Percentiles rank a stretch among this genome's conserved stretches.
Conservation (phyloP, 2,797 vertebrate species). For the Halcyon badia region DNA sequence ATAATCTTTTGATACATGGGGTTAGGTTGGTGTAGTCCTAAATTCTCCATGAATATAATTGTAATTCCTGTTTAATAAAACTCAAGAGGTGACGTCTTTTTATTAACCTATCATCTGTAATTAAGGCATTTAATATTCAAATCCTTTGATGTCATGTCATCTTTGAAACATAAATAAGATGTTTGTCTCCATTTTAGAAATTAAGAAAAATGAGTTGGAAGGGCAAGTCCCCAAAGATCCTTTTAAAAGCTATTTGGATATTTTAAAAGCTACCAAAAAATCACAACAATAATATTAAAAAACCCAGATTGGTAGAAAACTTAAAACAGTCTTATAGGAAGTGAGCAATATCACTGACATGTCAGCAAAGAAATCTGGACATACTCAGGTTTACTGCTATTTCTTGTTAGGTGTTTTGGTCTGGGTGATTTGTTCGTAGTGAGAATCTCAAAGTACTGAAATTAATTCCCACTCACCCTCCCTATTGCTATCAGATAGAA, state of each 20-base stretch:
- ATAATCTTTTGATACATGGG: constrained; percentile 44
- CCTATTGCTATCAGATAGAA: constrained; percentile 22
- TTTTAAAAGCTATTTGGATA: constrained; percentile 36
- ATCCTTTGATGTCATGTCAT: constrained; percentile 71
- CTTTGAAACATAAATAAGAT: constrained; percentile 73
- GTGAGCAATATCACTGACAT: not conserved
- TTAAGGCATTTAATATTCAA: constrained; percentile 76
- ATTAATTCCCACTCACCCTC: constrained; percentile 37
- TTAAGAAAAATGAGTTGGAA: constrained; percentile 70
- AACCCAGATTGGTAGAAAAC: not conserved
- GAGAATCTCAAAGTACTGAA: constrained; percentile 12
- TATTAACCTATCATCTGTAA: constrained; percentile 69
- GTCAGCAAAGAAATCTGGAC: constrained; percentile 15
- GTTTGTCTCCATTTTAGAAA: constrained; percentile 70
- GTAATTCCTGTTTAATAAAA: constrained; percentile 69
- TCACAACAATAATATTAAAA: not conserved
- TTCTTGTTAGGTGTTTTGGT: not conserved
- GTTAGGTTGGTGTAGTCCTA: constrained; percentile 14
- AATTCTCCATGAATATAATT: constrained; percentile 50
- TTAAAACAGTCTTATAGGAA: not conserved
- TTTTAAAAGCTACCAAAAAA: constrained; percentile 38
- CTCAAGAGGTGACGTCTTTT: constrained; percentile 60
- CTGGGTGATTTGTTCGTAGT: constrained; percentile 16
- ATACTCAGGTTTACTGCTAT: not conserved
- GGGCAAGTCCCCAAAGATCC: constrained; percentile 26